phyloP scores from a whole-genome alignment of 2,797 vertebrate genomes.

The Sternarchorhynchus goeldii region DNA sequence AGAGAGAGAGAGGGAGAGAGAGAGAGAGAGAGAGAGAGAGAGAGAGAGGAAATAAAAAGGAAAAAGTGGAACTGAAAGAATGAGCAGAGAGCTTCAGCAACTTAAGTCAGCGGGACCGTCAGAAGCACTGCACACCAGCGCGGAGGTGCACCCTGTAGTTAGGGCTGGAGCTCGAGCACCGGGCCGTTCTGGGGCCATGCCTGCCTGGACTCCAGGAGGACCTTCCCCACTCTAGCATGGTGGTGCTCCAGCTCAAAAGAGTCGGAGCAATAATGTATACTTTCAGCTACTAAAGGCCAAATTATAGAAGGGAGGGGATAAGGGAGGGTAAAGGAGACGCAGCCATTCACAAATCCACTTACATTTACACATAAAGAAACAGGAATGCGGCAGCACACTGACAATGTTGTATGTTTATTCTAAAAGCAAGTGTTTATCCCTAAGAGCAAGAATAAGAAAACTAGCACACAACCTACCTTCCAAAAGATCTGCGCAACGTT shows the following conservation, averaged over 20 bases:
- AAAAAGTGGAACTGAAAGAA: not conserved
- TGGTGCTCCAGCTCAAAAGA: no score
- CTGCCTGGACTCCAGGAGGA: not conserved
- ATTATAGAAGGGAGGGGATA: not conserved
- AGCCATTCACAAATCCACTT: not conserved
- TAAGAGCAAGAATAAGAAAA: not conserved
- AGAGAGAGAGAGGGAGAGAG: conserved; percentile 39
- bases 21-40: not conserved
- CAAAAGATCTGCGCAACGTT: no score
- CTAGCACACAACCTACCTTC: no score
- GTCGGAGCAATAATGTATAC: no score
- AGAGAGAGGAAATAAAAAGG: not conserved
- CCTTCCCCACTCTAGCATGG: no score
- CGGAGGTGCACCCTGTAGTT: not conserved
- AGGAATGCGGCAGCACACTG: conserved; percentile 42
- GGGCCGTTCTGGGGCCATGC: not conserved
- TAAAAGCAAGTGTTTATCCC: conserved; percentile 7
- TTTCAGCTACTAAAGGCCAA: not conserved
- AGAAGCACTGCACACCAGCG: not conserved
- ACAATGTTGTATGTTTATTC: conserved; percentile 17
- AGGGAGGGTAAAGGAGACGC: not conserved
- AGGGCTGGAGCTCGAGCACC: not conserved
- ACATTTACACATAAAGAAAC: conserved; percentile 29
- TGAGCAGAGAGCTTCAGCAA: not conserved
- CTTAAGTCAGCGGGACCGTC: not conserved